A percentile compares a stretch with the other conserved stretches of the same genome.
phyloP scores from a whole-genome alignment of 2,888 invertebrate genomes.

The Metallyticus violacea region DNA sequence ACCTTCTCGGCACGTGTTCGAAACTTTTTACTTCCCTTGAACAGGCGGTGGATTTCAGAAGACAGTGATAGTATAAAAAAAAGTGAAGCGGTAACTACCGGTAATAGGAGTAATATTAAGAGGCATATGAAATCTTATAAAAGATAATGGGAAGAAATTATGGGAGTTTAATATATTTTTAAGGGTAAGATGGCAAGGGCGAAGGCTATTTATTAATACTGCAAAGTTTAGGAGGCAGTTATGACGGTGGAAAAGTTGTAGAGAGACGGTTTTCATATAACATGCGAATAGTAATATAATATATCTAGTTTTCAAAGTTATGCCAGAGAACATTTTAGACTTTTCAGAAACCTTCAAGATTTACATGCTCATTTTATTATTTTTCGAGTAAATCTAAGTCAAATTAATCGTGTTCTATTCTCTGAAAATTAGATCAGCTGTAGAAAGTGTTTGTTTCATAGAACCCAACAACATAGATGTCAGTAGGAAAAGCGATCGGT shows the following conservation, averaged over 20 bases:
- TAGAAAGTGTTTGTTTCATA: too few relatives aligned
- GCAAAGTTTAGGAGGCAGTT: neutral
- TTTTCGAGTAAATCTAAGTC: too few relatives aligned
- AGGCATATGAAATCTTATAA: neutral
- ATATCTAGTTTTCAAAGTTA: neutral
- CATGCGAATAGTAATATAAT: neutral
- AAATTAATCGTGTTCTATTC: too few relatives aligned
- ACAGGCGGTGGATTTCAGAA: neutral
- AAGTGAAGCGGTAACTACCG: neutral
- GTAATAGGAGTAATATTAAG: neutral
- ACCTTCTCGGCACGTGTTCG: neutral
- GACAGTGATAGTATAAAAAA: neutral
- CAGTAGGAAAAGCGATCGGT: neutral
- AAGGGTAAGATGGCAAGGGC: neutral
- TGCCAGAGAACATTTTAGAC: neutral
- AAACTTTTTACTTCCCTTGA: neutral
- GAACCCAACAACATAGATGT: too few relatives aligned
- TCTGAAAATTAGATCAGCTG: too few relatives aligned
- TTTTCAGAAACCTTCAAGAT: too few relatives aligned
- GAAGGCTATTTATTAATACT: neutral
- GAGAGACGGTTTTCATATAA: neutral
- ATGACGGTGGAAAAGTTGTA: neutral
- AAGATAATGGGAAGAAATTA: neutral
- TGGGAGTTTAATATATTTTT: neutral
- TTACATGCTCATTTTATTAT: too few relatives aligned